A percentile compares a stretch with the other conserved stretches of the same genome.
Conservation (phyloP, 2,797 vertebrate species). For the Esox lucius region DNA sequence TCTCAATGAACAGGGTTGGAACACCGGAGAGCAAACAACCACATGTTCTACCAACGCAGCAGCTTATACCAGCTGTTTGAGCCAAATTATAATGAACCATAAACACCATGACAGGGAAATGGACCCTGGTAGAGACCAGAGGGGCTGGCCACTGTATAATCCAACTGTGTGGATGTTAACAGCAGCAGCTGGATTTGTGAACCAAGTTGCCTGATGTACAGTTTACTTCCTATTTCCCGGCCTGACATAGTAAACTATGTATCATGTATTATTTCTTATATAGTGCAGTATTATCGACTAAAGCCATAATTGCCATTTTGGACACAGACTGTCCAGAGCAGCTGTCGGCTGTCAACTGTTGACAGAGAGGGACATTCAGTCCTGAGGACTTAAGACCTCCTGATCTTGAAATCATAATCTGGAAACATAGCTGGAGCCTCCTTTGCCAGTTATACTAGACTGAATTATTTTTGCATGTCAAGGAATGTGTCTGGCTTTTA, state of each 20-base stretch:
- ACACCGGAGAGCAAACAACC: not conserved
- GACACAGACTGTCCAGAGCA: not conserved
- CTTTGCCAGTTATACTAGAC: not conserved
- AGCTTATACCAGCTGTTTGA: not conserved
- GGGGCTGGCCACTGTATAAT: too few relatives aligned
- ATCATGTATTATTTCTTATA: not conserved
- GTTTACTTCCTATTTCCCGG: not conserved
- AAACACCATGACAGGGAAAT: not conserved
- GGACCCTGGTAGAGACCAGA: not conserved
- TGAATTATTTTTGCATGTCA: not conserved
- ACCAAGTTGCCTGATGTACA: not conserved
- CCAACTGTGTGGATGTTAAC: not conserved
- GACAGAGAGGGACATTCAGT: not conserved
- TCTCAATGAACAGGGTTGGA: too few relatives aligned
- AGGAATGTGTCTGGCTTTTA: constrained; percentile 9
- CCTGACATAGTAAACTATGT: not conserved
- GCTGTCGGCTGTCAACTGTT: not conserved
- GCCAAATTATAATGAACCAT: not conserved
- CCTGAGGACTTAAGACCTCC: not conserved
- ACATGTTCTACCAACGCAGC: not conserved
- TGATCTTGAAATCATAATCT: not conserved
- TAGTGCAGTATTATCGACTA: not conserved
- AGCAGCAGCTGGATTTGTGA: not conserved
- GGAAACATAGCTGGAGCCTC: not conserved
- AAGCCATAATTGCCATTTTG: not conserved